Percentiles rank a stretch among this genome's conserved stretches.
These are phyloP conservation scores for Periphyllus acericola DNA, from an alignment of 2,888 invertebrate genomes.

Conservation along the genomic window DNA sequence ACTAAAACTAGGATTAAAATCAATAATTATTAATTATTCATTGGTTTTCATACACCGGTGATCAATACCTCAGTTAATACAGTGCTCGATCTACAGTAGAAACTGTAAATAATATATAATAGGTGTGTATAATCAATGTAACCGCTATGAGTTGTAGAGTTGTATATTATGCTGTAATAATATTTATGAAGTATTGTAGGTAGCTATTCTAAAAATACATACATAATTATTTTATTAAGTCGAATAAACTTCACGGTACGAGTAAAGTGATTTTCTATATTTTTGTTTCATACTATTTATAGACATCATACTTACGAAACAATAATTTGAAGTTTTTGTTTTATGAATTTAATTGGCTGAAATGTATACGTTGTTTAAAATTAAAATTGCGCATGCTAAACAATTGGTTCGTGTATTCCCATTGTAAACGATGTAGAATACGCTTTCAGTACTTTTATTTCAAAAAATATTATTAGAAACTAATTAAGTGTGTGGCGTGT, in stretches of 20 bases:
- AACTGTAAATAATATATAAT: neutral
- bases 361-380: neutral
- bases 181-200: too few species aligned
- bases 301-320: neutral
- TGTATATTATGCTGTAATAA: too few species aligned
- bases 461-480: neutral
- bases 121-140: too few species aligned
- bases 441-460: neutral
- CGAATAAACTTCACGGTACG: neutral
- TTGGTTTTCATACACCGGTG: too few species aligned
- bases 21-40: too few species aligned
- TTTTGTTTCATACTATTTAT: neutral
- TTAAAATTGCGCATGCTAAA: constrained; percentile 10
- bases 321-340: neutral
- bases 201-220: too few species aligned
- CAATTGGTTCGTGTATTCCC: neutral
- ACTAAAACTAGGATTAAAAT: too few species aligned
- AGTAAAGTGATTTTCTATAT: neutral
- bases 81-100: neutral
- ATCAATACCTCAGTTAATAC: neutral
- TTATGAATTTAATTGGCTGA: neutral
- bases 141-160: too few species aligned
- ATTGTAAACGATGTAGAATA: neutral
- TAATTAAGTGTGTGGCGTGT: neutral
- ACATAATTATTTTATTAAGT: neutral